Evolutionary conservation across 2,797 vertebrate genomes (phyloP), one percentile per base, ranked within the genome.

Genomic region (Atherinosoma microstoma): DNA sequence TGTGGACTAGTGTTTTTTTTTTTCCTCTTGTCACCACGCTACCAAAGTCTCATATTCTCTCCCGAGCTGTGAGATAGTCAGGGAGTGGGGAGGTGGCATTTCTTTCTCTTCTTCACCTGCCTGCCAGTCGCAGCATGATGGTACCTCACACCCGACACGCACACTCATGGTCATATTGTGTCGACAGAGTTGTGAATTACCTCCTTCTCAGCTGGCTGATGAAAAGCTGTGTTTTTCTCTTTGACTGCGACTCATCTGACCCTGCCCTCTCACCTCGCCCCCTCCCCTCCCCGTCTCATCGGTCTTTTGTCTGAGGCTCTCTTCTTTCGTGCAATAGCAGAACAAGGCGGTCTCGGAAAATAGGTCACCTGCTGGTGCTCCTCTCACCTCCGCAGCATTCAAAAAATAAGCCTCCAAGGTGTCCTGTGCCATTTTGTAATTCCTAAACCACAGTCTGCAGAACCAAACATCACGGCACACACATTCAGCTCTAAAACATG

Each of bases 221-320:
- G 90, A 91, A 93, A 92, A 91, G 82, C 84, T 89, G 86, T 91
- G 89, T 91, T 93, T 88, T 91, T 92, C 88, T 92, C 86, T 89
- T 85, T 85, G 79, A 80, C 80, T 85, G 86, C 67, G 59, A 80
- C 87, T 90, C 85, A 73, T 89, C 86, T 92, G 89, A 90, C 92
- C 89, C 88, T 85, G 84, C 83, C 85, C 87, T 84, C 74, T 74
- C 78, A 75, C 80, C 82, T 27, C 66, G 6, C 30, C 30, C 3
- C 51, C 49, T 20, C 60, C 58, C 67, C 20, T 45, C 73, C 27
- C 66, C 64, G 64, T 75, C 80, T 88, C 86, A 86, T 90, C 86
- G 84, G 73, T 88, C 90, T 87, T 89, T 87, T 91, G 86, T 89
- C 82, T 27, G 80, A 89, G 78, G 75, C 82, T 76, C 79, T 89